phyloP scores from a whole-genome alignment of 2,797 vertebrate species.

The Syngnathus rostellatus region DNA sequence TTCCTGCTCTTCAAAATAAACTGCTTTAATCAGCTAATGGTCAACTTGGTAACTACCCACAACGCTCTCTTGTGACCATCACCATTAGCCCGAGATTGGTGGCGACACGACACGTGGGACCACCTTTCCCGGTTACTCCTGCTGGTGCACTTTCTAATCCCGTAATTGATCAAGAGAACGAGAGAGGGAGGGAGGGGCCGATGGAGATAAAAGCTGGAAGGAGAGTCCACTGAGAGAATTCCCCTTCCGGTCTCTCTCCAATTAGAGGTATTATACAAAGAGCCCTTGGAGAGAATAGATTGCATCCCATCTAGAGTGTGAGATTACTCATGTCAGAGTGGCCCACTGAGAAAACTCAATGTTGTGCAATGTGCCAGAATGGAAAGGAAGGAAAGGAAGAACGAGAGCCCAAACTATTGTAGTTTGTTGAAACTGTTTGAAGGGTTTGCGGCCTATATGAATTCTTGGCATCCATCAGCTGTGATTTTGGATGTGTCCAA shows the following conservation, averaged over 20 bases:
- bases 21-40: conserved; percentile 63
- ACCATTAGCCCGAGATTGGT: conserved; percentile 46
- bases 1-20: conserved; percentile 41
- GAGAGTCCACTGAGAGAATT: conserved; percentile 40
- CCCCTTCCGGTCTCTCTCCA: conserved; percentile 52
- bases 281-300: conserved; percentile 57
- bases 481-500: no score
- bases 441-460: no score
- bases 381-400: conserved; percentile 23
- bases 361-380: conserved; percentile 17
- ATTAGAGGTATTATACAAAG: conserved; percentile 64
- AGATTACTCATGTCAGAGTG: conserved; percentile 56
- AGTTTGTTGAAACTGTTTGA: not conserved
- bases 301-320: conserved; percentile 51
- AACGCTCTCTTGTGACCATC: conserved; percentile 38
- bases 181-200: conserved; percentile 19
- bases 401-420: not conserved
- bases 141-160: conserved; percentile 45
- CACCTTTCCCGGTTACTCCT: conserved; percentile 48
- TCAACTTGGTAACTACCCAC: conserved; percentile 39
- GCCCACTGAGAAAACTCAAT: conserved; percentile 37
- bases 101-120: conserved; percentile 44
- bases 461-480: no score
- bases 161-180: conserved; percentile 51
- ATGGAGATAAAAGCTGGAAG: conserved; percentile 7